Evolutionary conservation across 2,888 invertebrate genomes (phyloP), one percentile per base, ranked within the genome.

Genomic region (Liodrosophila aerea): DNA sequence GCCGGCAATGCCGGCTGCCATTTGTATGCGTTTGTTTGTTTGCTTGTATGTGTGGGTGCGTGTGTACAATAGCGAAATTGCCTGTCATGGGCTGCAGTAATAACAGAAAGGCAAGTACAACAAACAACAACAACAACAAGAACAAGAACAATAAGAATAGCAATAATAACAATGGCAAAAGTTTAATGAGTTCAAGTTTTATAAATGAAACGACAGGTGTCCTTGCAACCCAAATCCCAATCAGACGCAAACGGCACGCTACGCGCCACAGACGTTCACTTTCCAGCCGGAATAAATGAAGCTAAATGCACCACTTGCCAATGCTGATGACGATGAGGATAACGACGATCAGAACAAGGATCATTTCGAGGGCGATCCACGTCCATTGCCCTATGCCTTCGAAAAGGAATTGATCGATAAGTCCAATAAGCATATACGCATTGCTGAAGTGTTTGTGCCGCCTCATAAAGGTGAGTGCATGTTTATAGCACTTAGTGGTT

Each of bases 371-470:
- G 82, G 78, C 0, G 86, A 85, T 59, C 85, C 83, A 7, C 59
- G 54, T 2, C 72, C 72, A 9, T 43, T 88, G 65, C 86, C 88
- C 8, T 89, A 88, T 71, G 75, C 76, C 9, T 88, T 89, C 51
- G 89, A 88, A 61, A 89, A 89, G 73, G 88, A 89, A 56, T 49
- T 89, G 1, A 87, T 88, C 41, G 71, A 81, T 16, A 87, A 84
- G 7, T 86, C 86, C 41, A 89, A 89, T 59, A 81, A 74, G 45
- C 82, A 85, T 46, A 85, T 87, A 62, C 78, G 85, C 44, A 62
- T 88, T 5, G 64, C 82, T 50, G 73, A 85, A 8, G 66, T 73
- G 40, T 89, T 88, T 57, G 73, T 74, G 46, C 83, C 87, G 5
- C 71, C 85, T 2, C 77, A 71, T 22, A 75, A 75, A 69, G 84